A percentile compares a stretch with the other conserved stretches of the same genome.
These are phyloP conservation scores for Calyptomena viridis DNA, from an alignment of 2,113 vertebrate species.

Conservation along the genomic window DNA sequence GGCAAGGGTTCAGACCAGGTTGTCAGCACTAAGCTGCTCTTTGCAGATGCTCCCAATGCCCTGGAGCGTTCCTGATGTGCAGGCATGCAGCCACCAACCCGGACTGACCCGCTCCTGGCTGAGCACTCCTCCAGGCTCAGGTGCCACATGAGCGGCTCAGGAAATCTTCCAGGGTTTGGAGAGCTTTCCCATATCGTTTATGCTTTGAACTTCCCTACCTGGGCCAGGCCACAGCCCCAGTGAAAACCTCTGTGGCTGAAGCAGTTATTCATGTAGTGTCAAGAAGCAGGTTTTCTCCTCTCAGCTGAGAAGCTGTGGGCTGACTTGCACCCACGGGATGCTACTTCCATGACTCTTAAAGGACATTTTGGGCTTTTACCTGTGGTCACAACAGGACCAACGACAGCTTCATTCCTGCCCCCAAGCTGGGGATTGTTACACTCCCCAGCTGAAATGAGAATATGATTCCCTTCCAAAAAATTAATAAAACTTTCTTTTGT, in stretches of 20 bases:
- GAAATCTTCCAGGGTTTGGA: background rate
- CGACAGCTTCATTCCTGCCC: background rate
- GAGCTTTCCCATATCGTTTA: background rate
- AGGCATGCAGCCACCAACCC: background rate
- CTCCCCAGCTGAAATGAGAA: background rate
- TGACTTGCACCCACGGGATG: background rate
- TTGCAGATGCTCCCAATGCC: background rate
- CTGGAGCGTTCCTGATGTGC: background rate
- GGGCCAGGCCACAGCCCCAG: background rate
- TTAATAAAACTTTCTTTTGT: slow-evolving; percentile 14
- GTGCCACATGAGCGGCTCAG: background rate
- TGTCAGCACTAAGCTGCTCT: background rate
- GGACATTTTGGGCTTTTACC: background rate
- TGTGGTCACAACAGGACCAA: background rate
- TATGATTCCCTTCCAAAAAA: background rate
- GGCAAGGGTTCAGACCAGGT: background rate
- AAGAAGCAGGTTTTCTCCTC: background rate
- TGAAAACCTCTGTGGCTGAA: background rate
- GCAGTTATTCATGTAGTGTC: background rate
- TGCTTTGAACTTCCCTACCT: background rate
- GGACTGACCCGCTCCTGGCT: accelerated
- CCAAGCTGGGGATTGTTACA: background rate
- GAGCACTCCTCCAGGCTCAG: background rate
- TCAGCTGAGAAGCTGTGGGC: background rate
- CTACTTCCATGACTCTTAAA: background rate